Base-by-base conservation (phyloP, 2,888 invertebrate genomes). In the Cephus pulcher region DNA sequence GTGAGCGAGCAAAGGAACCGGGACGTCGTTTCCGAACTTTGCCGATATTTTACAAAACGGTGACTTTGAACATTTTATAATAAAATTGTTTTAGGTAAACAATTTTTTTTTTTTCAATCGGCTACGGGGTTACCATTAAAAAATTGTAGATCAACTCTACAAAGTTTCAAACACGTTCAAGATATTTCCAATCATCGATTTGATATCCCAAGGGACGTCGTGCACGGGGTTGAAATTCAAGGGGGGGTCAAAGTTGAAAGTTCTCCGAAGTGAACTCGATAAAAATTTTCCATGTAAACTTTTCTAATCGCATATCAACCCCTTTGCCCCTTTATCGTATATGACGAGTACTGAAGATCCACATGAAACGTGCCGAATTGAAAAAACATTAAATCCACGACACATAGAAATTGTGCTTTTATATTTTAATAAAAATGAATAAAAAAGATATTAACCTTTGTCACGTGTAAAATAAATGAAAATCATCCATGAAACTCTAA, bases 1-100 rank as follows among this genome's bases (percentile, higher is more conserved):
- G 80, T 82, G 81, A 80, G 81, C 79, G 85, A 82, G 80, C 80
- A 78, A 75, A 78, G 78, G 76, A 80, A 82, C 78, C 76, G 74
- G 79, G 80, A 76, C 79, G 74, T 82, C 80, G 80, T 83, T 83
- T 78, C 80, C 56, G 74, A 84, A 83, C 78, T 82, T 56, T 56
- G 56, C 23, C 23, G 56, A 23, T 23, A 56, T 56, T 23, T 56
- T 2, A 15, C 9, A 6, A 23, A 2, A 23, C 9, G 0, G 6
- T 56, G 0, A 56, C 56, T 56, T 9, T 56, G 23, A 56, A 9
- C 6, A 56, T 23, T 56, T 56, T 23, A 15, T 23, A 56, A 23
- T 9, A 15, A 56, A 12, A 35, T 35, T 35, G 12, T 35, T 35
- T 35, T 35, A 35, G 1, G 35, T 3, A 35, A 35, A 35, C 35